Base-by-base conservation (phyloP, 2,888 invertebrate species). In the Macaria notata region DNA sequence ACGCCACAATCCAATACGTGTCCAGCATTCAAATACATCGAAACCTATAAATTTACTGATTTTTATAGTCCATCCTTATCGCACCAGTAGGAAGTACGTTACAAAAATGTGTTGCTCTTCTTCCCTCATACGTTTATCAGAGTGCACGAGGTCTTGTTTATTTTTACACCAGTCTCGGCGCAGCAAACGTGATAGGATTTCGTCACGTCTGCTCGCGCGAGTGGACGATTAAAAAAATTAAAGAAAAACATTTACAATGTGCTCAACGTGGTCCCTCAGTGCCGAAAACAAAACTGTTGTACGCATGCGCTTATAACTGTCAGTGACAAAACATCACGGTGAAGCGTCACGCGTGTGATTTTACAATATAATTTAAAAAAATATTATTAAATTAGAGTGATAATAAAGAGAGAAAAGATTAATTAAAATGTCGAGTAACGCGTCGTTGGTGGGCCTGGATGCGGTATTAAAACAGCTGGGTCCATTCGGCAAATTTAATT, bases 401-500 rank as follows among this genome's bases (percentile, higher is more conserved):
- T 59, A 56, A 3, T 69, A 71, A 63, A 57, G 66, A 64, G 60
- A 56, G 3, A 70, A 71, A 63, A 57, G 66, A 64, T 42, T 55
- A 31, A 41, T 49, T 8, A 78, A 69, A 74, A 89, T 89, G 89
- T 61, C 75, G 9, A 77, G 76, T 39, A 72, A 73, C 48, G 66
- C 66, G 4, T 30, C 70, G 0, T 61, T 65, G 9, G 70, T 83
- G 2, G 83, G 80, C n/a, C 65, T 91, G 54, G 91, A 91, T 61
- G 72, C 64, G 1, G 83, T 89, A 51, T 60, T 90, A 9, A 66
- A 81, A 42, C 78, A 88, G 29, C 68, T 89, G n/a, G 89, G 90
- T 4, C 71, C 87, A 2, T 90, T 90, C 63, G 90, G 91, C 4
- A 86, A 68, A 58, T 91, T 83, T 62, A 89, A 90, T 45, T 68